phyloP scores from a whole-genome alignment of 2,888 invertebrate species.

The Cheilosia vulpina region DNA sequence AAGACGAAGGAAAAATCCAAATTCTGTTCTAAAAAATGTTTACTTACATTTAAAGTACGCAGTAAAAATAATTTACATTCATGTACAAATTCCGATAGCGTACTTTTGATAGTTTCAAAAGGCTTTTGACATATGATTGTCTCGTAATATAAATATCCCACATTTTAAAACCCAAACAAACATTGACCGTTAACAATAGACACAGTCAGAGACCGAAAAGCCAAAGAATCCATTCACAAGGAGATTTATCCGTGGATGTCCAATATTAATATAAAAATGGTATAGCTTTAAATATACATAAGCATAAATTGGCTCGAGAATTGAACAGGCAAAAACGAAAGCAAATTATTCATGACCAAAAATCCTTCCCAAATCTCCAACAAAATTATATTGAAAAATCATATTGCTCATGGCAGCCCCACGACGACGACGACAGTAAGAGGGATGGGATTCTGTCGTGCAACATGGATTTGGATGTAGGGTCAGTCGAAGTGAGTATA shows the following conservation, averaged over 20 bases:
- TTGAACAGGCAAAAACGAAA: constrained; percentile 57
- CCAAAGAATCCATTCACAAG: constrained; percentile 15
- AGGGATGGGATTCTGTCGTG: no score
- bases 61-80: no score
- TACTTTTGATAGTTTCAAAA: no score
- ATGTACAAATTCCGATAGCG: no score
- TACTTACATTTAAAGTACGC: no score
- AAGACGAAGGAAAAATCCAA: no score
- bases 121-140: no score
- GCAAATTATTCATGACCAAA: constrained; percentile 69
- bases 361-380: constrained; percentile 68
- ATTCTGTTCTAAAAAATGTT: no score
- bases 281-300: constrained; percentile 70
- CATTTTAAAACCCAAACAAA: constrained; percentile 23
- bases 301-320: constrained; percentile 71
- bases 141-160: no score
- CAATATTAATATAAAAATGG: constrained; percentile 45
- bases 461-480: constrained; percentile 19
- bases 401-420: constrained; percentile 50
- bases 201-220: background rate
- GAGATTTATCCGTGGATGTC: constrained; percentile 27
- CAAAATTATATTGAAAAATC: constrained; percentile 73
- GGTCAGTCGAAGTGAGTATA: constrained; percentile 45
- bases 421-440: background rate
- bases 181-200: constrained; percentile 33